Base-by-base conservation (phyloP, 1,140 invertebrate species). In the Cataglyphis hispanica region DNA sequence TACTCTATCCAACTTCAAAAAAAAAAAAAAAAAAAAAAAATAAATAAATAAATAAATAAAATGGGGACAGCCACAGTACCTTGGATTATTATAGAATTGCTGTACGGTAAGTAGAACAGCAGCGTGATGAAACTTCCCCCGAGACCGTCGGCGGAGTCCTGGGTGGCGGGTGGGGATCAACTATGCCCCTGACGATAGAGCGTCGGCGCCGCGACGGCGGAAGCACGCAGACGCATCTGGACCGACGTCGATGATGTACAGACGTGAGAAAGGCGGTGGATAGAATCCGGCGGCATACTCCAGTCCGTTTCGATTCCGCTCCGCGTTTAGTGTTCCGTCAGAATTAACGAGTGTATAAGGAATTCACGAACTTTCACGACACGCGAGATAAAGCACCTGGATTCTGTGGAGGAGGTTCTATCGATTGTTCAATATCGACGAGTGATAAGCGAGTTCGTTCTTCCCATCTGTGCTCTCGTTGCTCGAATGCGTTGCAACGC, bases 201-300 rank as follows among this genome's bases (percentile, higher is more conserved):
- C 87, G 90, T 91, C 89, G 91, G 89, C 91, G 91, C 90, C 80
- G 63, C 63, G 70, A 43, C 77, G 37, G 1, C 22, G 63, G 27
- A 60, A 70, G 25, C 78, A 90, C 92, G 91, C 91, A 92, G 91
- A 11, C 92, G 91, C 91, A 74, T 88, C 85, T 92, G 80, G 75
- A 88, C 81, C 90, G 67, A 56, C 50, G 63, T 75, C 70, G 56
- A 46, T 77, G 50, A 85, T 50, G 83, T 67, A 69, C 70, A 67
- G 50, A 70, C 31, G 77, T 19, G 43, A 61, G 69, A 34, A 46
- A 67, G 27, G 19, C 11, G 31, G 66, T 37, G 53, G 80, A 11
- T 56, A 31, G 67, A 77, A 25, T 63, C 43, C 50, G 31, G 7
- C 34, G 76, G 63, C 19, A 40, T 31, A 1, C 22, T 76, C 40